A percentile compares a stretch with the other conserved stretches of the same genome.
These are phyloP conservation scores for Morus bassanus DNA, from an alignment of 2,797 vertebrate genomes.

Conservation along the genomic window DNA sequence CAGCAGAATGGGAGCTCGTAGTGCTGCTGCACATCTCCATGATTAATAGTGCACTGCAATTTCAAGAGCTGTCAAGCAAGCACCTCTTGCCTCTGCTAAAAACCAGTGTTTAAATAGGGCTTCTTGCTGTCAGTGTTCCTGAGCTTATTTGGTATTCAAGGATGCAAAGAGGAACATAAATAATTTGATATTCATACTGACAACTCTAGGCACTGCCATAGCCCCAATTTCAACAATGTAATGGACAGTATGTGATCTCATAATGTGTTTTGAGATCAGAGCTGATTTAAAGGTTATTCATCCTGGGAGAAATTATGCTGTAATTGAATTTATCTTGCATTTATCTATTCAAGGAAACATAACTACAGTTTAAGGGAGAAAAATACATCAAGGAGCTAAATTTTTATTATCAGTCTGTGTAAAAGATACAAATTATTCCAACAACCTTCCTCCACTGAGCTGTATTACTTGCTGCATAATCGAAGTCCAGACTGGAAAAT, in stretches of 20 bases:
- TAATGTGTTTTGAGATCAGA: constrained; percentile 49
- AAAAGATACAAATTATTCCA: constrained; percentile 44
- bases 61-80: not conserved
- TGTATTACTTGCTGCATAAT: not conserved
- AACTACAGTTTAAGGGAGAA: constrained; percentile 41
- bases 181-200: constrained; percentile 40
- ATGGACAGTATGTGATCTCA: constrained; percentile 57
- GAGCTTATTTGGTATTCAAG: not conserved
- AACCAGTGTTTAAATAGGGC: not conserved
- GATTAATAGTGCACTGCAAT: not conserved
- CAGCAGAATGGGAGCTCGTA: not conserved
- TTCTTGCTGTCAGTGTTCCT: not conserved
- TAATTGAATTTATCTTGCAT: constrained; percentile 69
- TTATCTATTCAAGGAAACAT: constrained; percentile 40
- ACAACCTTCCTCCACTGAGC: not conserved
- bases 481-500: not conserved
- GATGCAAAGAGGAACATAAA: constrained; percentile 48
- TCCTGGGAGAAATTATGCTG: constrained; percentile 45
- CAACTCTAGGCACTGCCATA: not conserved
- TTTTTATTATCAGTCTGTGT: constrained; percentile 36
- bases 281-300: constrained; percentile 65
- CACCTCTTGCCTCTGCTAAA: not conserved
- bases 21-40: not conserved
- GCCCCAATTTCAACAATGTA: constrained; percentile 1
- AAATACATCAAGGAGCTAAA: constrained; percentile 27